These are phyloP conservation scores for Trichoplusia ni DNA, from an alignment of 1,140 invertebrate genomes.

Conservation along the genomic window DNA sequence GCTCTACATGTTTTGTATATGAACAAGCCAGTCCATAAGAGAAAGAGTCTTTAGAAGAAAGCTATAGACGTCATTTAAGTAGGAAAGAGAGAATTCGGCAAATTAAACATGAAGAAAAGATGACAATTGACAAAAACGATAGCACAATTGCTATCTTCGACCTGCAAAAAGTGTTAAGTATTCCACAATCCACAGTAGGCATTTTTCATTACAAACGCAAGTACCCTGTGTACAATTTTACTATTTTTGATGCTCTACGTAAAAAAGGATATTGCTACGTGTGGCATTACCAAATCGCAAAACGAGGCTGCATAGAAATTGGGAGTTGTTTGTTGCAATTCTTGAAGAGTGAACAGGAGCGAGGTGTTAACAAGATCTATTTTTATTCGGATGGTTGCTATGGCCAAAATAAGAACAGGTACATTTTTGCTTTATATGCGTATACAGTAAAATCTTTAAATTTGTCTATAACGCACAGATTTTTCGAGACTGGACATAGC, in stretches of 20 bases:
- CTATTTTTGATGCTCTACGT: slow-evolving; percentile 29
- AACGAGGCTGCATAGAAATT: slow-evolving; percentile 40
- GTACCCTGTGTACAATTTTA: slow-evolving; percentile 45
- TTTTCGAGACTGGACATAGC: slow-evolving; percentile 52
- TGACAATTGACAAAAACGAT: slow-evolving; percentile 1
- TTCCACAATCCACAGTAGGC: slow-evolving; percentile 31
- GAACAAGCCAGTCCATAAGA: slow-evolving; percentile 15
- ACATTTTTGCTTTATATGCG: slow-evolving; percentile 52
- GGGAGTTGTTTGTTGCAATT: slow-evolving; percentile 38
- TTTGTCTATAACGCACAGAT: slow-evolving; percentile 52
- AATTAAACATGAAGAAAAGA: slow-evolving; percentile 37
- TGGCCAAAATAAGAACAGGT: slow-evolving; percentile 61
- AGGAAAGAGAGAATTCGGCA: slow-evolving; percentile 31
- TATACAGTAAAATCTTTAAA: slow-evolving; percentile 40
- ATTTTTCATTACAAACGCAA: slow-evolving; percentile 47
- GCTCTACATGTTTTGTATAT: slow-evolving; percentile 24
- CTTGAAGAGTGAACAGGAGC: slow-evolving; percentile 13
- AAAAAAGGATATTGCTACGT: slow-evolving; percentile 41
- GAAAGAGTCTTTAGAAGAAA: slow-evolving; percentile 25
- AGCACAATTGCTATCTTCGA: slow-evolving; percentile 33
- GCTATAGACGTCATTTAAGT: slow-evolving; percentile 25
- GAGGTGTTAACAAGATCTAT: slow-evolving; percentile 32
- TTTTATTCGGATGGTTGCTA: slow-evolving; percentile 57
- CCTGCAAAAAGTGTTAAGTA: slow-evolving; percentile 36
- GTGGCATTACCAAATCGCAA: slow-evolving; percentile 36